A percentile compares a stretch with the other conserved stretches of the same genome.
Evolutionary conservation across 2,113 vertebrate species (phyloP).

Genomic region (Gavia stellata): DNA sequence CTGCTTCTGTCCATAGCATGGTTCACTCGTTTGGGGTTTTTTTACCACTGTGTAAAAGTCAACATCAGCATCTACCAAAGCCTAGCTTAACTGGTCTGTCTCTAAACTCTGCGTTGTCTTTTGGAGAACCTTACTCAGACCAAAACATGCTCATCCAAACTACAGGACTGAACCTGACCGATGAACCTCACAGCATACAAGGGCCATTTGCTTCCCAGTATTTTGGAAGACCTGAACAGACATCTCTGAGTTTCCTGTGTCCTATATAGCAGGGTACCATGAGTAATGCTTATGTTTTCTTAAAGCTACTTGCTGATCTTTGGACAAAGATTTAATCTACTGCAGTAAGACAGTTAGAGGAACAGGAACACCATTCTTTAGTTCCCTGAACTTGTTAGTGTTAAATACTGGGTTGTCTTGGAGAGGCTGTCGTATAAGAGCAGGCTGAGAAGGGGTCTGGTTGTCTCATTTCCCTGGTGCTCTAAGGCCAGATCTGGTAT

Average conservation of each 20-base stretch:
- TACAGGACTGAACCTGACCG: neutral
- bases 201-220: accelerated
- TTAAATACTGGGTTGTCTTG: neutral
- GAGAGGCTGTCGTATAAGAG: accelerated
- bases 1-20: neutral
- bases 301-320: neutral
- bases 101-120: neutral
- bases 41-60: neutral
- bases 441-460: neutral
- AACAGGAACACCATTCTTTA: neutral
- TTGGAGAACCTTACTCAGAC: neutral
- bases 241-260: accelerated
- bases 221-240: neutral
- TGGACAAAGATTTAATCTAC: neutral
- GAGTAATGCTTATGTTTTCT: neutral
- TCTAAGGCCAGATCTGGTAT: neutral
- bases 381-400: neutral
- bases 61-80: neutral
- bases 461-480: neutral
- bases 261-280: accelerated
- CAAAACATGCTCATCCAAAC: neutral
- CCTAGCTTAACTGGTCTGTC: neutral
- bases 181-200: accelerated
- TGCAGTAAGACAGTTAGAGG: neutral
- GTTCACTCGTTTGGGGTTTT: neutral